Evolutionary conservation across 2,797 vertebrate genomes (phyloP).

Genomic region (Chelonia mydas): DNA sequence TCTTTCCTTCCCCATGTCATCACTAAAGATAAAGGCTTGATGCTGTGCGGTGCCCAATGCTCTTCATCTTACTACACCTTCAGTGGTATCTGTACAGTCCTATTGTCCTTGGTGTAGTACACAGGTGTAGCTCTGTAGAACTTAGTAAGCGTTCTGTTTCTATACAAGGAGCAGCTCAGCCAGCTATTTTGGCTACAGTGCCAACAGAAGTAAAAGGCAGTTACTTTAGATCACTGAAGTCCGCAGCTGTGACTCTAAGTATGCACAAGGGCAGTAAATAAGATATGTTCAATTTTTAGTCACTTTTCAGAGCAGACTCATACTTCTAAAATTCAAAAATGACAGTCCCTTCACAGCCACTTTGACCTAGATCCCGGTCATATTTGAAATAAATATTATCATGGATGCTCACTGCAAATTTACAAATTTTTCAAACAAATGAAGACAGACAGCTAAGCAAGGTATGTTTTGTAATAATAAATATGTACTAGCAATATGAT

Average conservation of each 20-base stretch:
- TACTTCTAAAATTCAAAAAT: not conserved
- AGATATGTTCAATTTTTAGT: not conserved
- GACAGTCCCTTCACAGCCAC: not conserved
- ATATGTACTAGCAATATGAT: not conserved
- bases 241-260: not conserved
- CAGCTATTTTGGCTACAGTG: not conserved
- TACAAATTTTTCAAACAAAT: not conserved
- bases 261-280: not conserved
- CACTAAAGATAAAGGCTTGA: not conserved
- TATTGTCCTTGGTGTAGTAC: not conserved
- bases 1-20: not conserved
- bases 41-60: not conserved
- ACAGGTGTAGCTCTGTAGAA: not conserved
- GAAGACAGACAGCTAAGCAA: not conserved
- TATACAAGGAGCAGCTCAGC: too few relatives aligned
- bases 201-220: not conserved
- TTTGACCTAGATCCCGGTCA: not conserved
- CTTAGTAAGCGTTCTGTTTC: not conserved
- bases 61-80: not conserved
- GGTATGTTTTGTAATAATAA: not conserved
- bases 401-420: not conserved
- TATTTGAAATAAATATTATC: not conserved
- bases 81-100: not conserved
- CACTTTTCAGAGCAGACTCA: not conserved
- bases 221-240: not conserved